Evolutionary conservation across 37 sponge, comb jelly and placozoan genomes (phyloP).

Genomic region (Ianthella basta): DNA sequence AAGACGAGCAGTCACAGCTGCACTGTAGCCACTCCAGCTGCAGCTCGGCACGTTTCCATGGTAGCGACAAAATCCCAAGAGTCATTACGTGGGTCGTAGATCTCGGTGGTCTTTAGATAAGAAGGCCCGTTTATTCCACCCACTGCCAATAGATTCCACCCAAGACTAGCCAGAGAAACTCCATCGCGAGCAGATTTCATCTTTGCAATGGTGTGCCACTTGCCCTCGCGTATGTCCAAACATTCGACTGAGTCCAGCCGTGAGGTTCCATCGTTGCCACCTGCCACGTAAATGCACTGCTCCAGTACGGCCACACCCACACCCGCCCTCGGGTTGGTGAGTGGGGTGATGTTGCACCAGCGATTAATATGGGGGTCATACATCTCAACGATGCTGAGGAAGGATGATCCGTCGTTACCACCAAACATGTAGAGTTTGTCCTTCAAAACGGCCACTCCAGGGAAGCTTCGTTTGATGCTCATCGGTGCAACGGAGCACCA

Average conservation of each 20-base stretch:
- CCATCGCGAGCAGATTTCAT: conserved; percentile 91
- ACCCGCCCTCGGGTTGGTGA: conserved; percentile 86
- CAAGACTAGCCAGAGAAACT: conserved; percentile 80
- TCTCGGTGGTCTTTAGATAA: conserved; percentile 83
- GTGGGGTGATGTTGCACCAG: conserved; percentile 81
- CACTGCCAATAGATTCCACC: conserved; percentile 75
- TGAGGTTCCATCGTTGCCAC: conserved; percentile 93
- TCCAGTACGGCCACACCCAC: conserved; percentile 86
- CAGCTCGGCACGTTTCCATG: conserved; percentile 94
- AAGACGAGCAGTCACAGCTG: too few species aligned
- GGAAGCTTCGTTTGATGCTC: conserved; percentile 90
- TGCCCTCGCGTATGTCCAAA: conserved; percentile 74
- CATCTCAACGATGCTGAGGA: conserved; percentile 87
- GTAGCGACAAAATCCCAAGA: conserved; percentile 77
- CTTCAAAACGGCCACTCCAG: conserved; percentile 82
- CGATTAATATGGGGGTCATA: conserved; percentile 96
- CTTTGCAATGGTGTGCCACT: conserved; percentile 76
- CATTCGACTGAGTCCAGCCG: conserved; percentile 94
- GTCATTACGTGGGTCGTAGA: conserved; percentile 81
- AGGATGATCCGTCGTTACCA: conserved; percentile 94
- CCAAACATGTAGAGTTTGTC: conserved; percentile 85
- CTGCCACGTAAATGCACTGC: conserved; percentile 87
- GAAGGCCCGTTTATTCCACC: conserved; percentile 97
- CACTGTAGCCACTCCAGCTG: conserved; percentile 76
- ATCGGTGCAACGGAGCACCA: conserved; percentile 92